Conservation (phyloP, 2,797 vertebrate genomes). For the Chanos chanos region DNA sequence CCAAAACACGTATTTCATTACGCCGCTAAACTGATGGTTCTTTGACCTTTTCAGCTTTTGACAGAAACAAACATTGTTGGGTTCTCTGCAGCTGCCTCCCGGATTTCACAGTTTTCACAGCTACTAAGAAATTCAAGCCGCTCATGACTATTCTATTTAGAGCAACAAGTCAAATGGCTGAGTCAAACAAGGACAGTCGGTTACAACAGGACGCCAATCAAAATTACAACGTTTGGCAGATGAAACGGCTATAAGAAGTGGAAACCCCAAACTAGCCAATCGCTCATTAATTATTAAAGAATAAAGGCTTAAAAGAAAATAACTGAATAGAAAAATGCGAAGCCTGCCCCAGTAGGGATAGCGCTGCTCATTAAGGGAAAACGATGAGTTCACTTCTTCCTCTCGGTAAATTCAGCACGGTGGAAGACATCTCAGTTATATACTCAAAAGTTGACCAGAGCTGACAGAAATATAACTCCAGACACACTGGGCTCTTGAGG, state of each 20-base stretch:
- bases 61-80: conserved; percentile 4
- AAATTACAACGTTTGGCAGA: too few species aligned
- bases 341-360: too few species aligned
- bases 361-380: too few species aligned
- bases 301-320: too few species aligned
- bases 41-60: conserved; percentile 29
- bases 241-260: too few species aligned
- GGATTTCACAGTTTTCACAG: not conserved
- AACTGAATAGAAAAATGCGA: too few species aligned
- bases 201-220: too few species aligned
- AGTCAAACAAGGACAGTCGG: too few species aligned
- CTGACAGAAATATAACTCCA: not conserved
- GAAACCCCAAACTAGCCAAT: too few species aligned
- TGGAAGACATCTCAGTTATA: not conserved
- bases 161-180: not conserved
- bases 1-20: conserved; percentile 20
- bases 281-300: too few species aligned
- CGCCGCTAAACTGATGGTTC: conserved; percentile 6
- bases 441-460: not conserved
- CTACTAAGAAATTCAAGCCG: not conserved
- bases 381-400: too few species aligned
- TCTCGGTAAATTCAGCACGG: not conserved
- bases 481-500: not conserved
- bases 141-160: not conserved
- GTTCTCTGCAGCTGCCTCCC: not conserved